Evolutionary conservation across 1,140 invertebrate genomes (phyloP).

Genomic region (Rhizoglyphus robini): DNA sequence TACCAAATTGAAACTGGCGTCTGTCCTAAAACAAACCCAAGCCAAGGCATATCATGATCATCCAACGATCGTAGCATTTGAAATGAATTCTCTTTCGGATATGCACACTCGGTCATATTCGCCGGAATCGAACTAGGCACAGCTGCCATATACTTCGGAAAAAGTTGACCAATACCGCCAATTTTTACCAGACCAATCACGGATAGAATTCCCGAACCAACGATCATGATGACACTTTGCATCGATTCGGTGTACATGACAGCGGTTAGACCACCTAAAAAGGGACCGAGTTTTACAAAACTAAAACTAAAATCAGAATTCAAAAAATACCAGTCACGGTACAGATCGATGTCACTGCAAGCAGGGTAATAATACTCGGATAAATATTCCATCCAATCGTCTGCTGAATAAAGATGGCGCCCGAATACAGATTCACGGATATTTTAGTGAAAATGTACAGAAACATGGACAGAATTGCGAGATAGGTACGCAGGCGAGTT

Average conservation of each 20-base stretch:
- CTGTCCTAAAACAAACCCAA: constrained; percentile 39
- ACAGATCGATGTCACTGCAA: constrained; percentile 37
- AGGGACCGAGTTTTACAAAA: not conserved
- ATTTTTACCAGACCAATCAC: constrained; percentile 31
- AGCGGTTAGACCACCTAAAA: constrained; percentile 38
- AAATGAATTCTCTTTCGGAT: constrained; percentile 31
- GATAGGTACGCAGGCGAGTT: constrained; percentile 40
- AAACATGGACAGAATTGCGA: constrained; percentile 41
- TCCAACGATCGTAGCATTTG: constrained; percentile 32
- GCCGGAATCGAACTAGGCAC: constrained; percentile 28
- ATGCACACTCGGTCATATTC: constrained; percentile 28
- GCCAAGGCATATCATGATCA: constrained; percentile 30
- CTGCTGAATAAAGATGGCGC: constrained; percentile 43
- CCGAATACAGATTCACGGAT: constrained; percentile 39
- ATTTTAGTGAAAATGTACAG: constrained; percentile 47
- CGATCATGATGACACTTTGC: constrained; percentile 41
- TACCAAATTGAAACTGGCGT: constrained; percentile 39
- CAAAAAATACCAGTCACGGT: constrained; percentile 38
- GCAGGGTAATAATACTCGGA: constrained; percentile 35
- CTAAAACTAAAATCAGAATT: no score
- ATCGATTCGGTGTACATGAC: constrained; percentile 43
- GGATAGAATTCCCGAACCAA: constrained; percentile 35
- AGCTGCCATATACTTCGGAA: constrained; percentile 29
- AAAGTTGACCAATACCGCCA: constrained; percentile 37
- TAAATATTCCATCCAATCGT: constrained; percentile 40